phyloP scores from a whole-genome alignment of 2,888 invertebrate genomes.

The Scelioninae gen. 2 region DNA sequence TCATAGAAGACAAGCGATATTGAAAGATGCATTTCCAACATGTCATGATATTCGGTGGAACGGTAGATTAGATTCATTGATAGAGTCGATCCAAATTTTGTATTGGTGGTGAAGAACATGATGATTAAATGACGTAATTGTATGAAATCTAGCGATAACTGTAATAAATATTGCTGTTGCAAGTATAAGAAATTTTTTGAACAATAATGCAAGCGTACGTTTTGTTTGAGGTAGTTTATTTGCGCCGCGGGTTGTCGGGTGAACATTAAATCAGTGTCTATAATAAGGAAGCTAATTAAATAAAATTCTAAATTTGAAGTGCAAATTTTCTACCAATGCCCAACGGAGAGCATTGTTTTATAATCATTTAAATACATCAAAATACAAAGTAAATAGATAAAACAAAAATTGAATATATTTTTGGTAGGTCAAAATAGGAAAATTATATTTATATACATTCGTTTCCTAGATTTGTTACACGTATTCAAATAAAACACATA shows the following conservation, averaged over 20 bases:
- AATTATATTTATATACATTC: too few relatives aligned
- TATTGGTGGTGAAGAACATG: slow-evolving; percentile 3
- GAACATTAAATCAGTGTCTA: too few relatives aligned
- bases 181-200: background rate
- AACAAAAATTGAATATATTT: too few relatives aligned
- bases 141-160: background rate
- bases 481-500: too few relatives aligned
- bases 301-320: slow-evolving; percentile 9
- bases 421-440: too few relatives aligned
- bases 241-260: too few relatives aligned
- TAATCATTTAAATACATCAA: background rate
- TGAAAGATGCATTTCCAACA: slow-evolving; percentile 10
- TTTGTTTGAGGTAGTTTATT: slow-evolving; percentile 9
- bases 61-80: slow-evolving; percentile 3
- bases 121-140: background rate
- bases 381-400: too few relatives aligned
- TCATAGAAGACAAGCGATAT: background rate
- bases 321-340: slow-evolving; percentile 5
- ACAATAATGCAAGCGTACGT: background rate
- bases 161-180: background rate
- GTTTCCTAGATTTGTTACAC: too few relatives aligned
- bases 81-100: slow-evolving; percentile 20
- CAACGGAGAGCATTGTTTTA: background rate
- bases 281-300: too few relatives aligned
- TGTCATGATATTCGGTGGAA: background rate